These are phyloP conservation scores for Anomalospiza imberbis DNA, from an alignment of 2,797 vertebrate genomes.

Conservation along the genomic window DNA sequence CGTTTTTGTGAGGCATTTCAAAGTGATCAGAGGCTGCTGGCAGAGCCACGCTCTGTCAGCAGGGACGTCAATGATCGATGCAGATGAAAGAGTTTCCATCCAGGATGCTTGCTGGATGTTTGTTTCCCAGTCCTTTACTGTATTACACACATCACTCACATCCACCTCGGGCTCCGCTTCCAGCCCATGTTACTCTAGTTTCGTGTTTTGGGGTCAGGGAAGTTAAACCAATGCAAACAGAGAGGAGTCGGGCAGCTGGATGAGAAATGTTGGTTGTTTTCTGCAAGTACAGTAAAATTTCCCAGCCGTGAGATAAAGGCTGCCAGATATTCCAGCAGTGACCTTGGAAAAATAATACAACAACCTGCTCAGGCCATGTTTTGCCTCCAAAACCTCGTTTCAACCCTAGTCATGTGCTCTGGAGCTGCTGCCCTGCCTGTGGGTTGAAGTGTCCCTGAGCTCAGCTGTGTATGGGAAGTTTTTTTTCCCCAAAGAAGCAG, in stretches of 20 bases:
- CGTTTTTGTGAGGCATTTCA: slow-evolving; percentile 64
- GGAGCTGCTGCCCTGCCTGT: not conserved
- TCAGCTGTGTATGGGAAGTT: not conserved
- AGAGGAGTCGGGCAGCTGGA: not conserved
- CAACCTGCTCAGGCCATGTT: slow-evolving; percentile 40
- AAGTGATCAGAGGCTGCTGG: slow-evolving; percentile 57
- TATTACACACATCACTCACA: slow-evolving; percentile 23
- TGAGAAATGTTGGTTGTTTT: slow-evolving; percentile 30
- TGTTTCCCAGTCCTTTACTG: slow-evolving; percentile 43
- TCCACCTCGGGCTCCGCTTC: not conserved
- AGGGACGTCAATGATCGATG: slow-evolving; percentile 61
- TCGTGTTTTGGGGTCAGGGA: slow-evolving; percentile 11
- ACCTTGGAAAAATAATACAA: slow-evolving; percentile 40
- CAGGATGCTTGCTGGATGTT: slow-evolving; percentile 39
- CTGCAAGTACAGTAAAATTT: slow-evolving; percentile 59
- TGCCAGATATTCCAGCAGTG: slow-evolving; percentile 40
- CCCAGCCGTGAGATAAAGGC: not conserved
- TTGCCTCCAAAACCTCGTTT: slow-evolving; percentile 42
- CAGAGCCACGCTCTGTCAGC: slow-evolving; percentile 68
- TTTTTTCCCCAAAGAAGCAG: not conserved
- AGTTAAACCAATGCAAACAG: slow-evolving; percentile 61
- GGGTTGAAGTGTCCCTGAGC: not conserved
- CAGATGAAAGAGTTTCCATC: slow-evolving; percentile 73
- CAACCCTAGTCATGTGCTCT: slow-evolving; percentile 21
- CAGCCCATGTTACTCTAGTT: not conserved